These are phyloP conservation scores for Ligdia adustata DNA, from an alignment of 2,888 invertebrate genomes.

Conservation along the genomic window DNA sequence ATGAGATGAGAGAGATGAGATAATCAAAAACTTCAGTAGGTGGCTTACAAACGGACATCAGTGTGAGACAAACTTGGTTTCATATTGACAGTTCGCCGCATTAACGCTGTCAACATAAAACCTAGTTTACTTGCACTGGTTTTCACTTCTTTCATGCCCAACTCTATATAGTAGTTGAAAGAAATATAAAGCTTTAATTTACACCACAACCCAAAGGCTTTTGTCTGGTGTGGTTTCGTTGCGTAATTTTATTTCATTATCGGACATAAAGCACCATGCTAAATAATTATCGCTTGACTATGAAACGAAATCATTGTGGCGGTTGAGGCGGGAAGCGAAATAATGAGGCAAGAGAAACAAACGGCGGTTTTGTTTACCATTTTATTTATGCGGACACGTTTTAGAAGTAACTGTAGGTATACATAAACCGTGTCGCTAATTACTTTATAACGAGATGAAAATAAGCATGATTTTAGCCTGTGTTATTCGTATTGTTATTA, in stretches of 20 bases:
- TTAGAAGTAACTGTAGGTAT: not conserved
- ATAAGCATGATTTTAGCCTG: not conserved
- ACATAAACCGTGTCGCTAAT: not conserved
- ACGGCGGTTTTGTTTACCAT: not conserved
- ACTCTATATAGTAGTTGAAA: too few species aligned
- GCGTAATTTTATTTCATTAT: slow-evolving; percentile 44
- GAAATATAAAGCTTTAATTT: too few species aligned
- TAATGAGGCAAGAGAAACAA: slow-evolving; percentile 11
- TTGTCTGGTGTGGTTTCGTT: slow-evolving; percentile 37
- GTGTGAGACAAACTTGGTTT: too few species aligned
- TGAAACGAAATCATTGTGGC: slow-evolving; percentile 16
- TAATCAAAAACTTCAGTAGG: too few species aligned
- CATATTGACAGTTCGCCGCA: too few species aligned
- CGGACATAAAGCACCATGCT: slow-evolving; percentile 38
- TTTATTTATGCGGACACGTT: slow-evolving; percentile 4
- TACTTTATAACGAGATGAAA: slow-evolving; percentile 2
- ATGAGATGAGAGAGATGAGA: too few species aligned
- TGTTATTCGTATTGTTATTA: not conserved
- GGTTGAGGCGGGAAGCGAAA: slow-evolving; percentile 8
- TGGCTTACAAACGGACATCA: too few species aligned
- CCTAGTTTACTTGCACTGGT: too few species aligned
- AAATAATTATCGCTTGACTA: slow-evolving; percentile 20
- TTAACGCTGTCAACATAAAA: too few species aligned
- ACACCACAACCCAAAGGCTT: slow-evolving; percentile 34
- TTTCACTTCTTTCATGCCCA: too few species aligned